Evolutionary conservation across 2,113 vertebrate species (phyloP).

Genomic region (Hippoglossus stenolepis): DNA sequence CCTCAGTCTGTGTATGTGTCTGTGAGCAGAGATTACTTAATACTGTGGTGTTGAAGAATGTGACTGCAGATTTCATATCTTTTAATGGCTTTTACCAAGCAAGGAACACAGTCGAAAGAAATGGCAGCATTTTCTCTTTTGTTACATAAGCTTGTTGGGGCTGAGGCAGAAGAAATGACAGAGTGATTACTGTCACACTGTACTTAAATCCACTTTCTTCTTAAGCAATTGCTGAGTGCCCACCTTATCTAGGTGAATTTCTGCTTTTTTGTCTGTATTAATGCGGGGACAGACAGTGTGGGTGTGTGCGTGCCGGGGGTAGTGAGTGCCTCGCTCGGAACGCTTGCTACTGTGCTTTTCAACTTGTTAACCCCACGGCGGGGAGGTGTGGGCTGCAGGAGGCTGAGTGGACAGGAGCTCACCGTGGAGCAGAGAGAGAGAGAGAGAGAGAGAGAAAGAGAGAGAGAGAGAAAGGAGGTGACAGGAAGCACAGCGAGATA

Average conservation of each 20-base stretch:
- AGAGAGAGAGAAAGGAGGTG: slow-evolving; percentile 11
- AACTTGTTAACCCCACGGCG: slow-evolving; percentile 34
- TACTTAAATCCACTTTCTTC: slow-evolving; percentile 45
- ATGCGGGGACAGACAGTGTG: slow-evolving; percentile 17
- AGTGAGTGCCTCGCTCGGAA: slow-evolving; percentile 2
- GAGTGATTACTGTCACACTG: slow-evolving; percentile 51
- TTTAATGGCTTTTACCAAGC: slow-evolving; percentile 56
- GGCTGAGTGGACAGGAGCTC: slow-evolving; percentile 36
- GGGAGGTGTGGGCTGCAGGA: slow-evolving; percentile 30
- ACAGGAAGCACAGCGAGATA: slow-evolving; percentile 4
- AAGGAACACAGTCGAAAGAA: slow-evolving; percentile 35
- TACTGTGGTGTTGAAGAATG: slow-evolving; percentile 39
- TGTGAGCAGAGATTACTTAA: slow-evolving; percentile 52
- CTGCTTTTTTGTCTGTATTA: slow-evolving; percentile 37
- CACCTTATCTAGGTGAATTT: slow-evolving; percentile 41
- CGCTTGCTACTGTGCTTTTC: slow-evolving; percentile 31
- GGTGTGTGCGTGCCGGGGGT: slow-evolving; percentile 24
- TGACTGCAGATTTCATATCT: slow-evolving; percentile 60
- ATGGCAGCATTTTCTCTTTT: slow-evolving; percentile 38
- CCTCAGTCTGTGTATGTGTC: neutral
- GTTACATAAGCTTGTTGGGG: slow-evolving; percentile 56
- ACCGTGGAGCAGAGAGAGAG: neutral
- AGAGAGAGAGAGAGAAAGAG: neutral
- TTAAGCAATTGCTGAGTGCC: slow-evolving; percentile 34
- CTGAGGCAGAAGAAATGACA: slow-evolving; percentile 35